Evolutionary conservation across 2,888 invertebrate species (phyloP), one percentile per base, ranked within the genome.

Genomic region (Eupithecia vulgata): DNA sequence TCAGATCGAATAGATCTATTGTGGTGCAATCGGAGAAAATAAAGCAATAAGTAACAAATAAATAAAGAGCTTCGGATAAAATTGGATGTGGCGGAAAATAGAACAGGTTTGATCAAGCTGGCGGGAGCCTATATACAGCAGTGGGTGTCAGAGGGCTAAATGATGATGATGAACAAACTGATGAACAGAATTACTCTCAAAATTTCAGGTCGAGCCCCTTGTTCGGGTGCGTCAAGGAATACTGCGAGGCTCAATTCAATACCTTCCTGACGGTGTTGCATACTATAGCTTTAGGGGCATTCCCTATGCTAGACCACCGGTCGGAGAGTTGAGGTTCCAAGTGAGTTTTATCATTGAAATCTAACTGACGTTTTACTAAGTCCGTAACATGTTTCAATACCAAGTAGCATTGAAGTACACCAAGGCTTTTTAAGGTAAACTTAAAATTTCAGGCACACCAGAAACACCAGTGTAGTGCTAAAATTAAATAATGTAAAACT

Each of bases 271-370:
- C 81, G 90, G 89, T 12, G 78, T 17, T 0, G 37, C 42, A 25
- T 84, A 78, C 76, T 82, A 78, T 69, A 83, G 82, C 67, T 85
- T 83, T 68, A 84, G 83, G 74, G 92, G 94, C 34, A 90, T 94
- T 59, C 94, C 94, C 5, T 94, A 92, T 71, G 94, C 94, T 2
- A 77, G 84, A 52, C 91, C 94, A 40, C 94, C 94, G 1, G 52
- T 94, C 5, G 90, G 89, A 5, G 80, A 90, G 57, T 83, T 94
- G 10, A 83, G 94, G 78, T 94, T 94, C 76, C 86, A 90, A 89
- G 94, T 78, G 40, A 74, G 42, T 57, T 62, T 37, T 17, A 10
- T 0, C 57, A 13, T 48, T 52, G n/a, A 21, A 57, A 57, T 57
- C 25, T 57, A 57, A 25, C 12, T 25, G 13, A 52, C 1, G 10